Percentiles rank a stretch among this genome's conserved stretches.
phyloP scores from a whole-genome alignment of 1,140 invertebrate genomes.

The Neotoxoptera formosana region DNA sequence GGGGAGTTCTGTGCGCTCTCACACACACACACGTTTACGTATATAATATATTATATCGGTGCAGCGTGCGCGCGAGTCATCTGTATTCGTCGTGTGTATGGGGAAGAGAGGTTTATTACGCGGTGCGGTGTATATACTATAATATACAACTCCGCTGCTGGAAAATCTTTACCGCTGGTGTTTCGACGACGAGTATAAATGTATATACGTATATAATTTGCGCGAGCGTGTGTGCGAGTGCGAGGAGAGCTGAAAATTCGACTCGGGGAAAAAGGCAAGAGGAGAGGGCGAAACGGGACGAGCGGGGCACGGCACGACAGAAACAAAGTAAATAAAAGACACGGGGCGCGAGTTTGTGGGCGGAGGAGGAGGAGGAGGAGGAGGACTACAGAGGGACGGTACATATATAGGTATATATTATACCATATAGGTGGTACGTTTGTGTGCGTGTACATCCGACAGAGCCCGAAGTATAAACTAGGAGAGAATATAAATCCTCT shows the following conservation, averaged over 20 bases:
- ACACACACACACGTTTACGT: too few relatives aligned
- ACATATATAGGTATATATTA: not conserved
- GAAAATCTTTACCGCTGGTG: not conserved
- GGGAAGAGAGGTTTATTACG: not conserved
- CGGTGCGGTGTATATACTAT: not conserved
- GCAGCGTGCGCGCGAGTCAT: not conserved
- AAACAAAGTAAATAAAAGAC: conserved; percentile 25
- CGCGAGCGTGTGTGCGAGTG: not conserved
- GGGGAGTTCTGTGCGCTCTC: not conserved
- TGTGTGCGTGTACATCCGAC: not conserved
- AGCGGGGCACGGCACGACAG: not conserved
- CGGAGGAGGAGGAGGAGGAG: too few relatives aligned
- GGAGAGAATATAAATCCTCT: conserved; percentile 42
- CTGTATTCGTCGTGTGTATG: not conserved
- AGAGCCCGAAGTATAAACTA: conserved; percentile 25
- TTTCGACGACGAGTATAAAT: not conserved
- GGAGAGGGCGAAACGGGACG: not conserved
- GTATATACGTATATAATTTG: too few relatives aligned
- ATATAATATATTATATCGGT: not conserved
- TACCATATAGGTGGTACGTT: not conserved
- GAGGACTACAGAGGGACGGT: not conserved
- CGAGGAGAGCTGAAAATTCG: not conserved
- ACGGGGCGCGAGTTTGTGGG: not conserved
- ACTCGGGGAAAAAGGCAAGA: not conserved
- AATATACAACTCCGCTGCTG: not conserved